Evolutionary conservation across 2,888 invertebrate species (phyloP), one percentile per base, ranked within the genome.

Genomic region (Oligia strigilis): DNA sequence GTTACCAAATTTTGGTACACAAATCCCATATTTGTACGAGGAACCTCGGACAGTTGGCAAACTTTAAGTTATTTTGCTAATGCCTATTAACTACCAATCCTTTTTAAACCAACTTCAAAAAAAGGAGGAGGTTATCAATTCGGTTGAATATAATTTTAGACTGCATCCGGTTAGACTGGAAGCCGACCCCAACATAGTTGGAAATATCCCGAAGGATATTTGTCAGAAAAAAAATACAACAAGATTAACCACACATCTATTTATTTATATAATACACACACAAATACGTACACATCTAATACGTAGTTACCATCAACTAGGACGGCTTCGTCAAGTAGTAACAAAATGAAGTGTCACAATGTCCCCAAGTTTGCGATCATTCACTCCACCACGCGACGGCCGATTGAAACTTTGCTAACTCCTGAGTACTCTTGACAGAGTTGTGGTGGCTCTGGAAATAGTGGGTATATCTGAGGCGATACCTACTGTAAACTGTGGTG

Each of bases 341-440:
- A 80, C n/a, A 67, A 75, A 84, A 85, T 67, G n/a, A 71, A 80
- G 65, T 85, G 85, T 81, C 67, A 52, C 81, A 81, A 72, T 43
- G 52, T 66, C 36, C 13, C 0, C 17, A 72, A 75, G 67, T 83
- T 80, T 60, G 64, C 55, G 85, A 75, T 80, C 62, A 62, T 74
- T 80, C 66, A 74, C n/a, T 80, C n/a, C 72, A 36, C 36, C 17
- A 29, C 9, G n/a, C 55, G 73, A 55, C 49, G 11, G 17, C 36
- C 36, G 85, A 40, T 80, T 74, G 49, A 74, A 82, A 81, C 40
- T 82, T 84, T 11, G 19, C 49, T 85, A 84, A 84, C 62, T 84
- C 23, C 17, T n/a, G 40, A 40, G 40, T 40, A 40, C 40, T 40
- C 40, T 5, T 40, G 40, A 74, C 55, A 65, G 67, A 69, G n/a